Base-by-base conservation (phyloP, 2,113 vertebrate species). In the Alethe castanea region DNA sequence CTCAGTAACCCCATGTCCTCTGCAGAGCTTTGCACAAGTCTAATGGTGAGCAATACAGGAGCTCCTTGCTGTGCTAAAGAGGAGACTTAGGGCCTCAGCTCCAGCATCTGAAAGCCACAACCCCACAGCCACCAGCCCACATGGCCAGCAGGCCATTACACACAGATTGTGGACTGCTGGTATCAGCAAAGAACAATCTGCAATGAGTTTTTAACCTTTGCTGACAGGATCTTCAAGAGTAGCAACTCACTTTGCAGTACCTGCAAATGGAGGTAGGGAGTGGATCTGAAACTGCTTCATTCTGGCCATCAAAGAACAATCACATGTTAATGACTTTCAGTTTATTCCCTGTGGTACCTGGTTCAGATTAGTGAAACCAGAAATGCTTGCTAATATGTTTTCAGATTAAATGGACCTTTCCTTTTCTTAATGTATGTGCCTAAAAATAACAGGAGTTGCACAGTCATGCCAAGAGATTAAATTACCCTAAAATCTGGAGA, bases 321-420 rank as follows among this genome's bases (percentile, higher is more conserved):
- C 61, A 54, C 15, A 48, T 4, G 19, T 52, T 91, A 95, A 95
- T 1, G 33, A 50, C 84, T 87, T 97, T 59, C 59, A 65, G n/a
- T 31, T 90, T 66, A 89, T 72, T 92, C 78, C 89, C 93, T 57
- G 28, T 0, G 0, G 81, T 92, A 94, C 78, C 33, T 38, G 70
- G n/a, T 64, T 91, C 86, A 82, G 78, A 94, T 89, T 36, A 87
- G 81, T 80, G 62, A 89, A 87, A 93, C 48, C 73, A 79, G 42
- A 53, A 94, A 94, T 64, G 60, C 53, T 94, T 76, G 60, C 77
- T 97, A 95, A 94, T 91, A 86, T 79, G 89, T 96, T 94, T 96
- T 96, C 73, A 65, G 48, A 95, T 95, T 94, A 95, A 96, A 97
- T 96, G 57, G 69, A 57, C 83, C 86, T 92, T 96, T 91, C 88